Base-by-base conservation (phyloP, 2,113 vertebrate genomes). In the Gambusia affinis region DNA sequence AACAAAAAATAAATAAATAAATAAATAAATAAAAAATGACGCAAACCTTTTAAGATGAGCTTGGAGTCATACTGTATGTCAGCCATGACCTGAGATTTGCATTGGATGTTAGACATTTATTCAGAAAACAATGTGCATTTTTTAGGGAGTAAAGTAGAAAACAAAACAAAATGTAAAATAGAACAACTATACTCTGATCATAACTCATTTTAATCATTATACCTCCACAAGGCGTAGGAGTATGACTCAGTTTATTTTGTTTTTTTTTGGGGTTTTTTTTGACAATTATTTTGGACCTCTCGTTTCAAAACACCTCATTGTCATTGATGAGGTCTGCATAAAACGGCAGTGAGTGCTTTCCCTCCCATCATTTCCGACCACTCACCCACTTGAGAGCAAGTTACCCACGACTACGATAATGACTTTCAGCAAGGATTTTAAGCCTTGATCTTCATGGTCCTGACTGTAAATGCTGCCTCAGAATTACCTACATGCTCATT, bases 361-460 rank as follows among this genome's bases (percentile, higher is more conserved):
- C 79, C 70, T 24, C 64, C 67, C 71, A 44, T 76, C 80, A 4
- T 80, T 84, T 89, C 63, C 22, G 62, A 79, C 85, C 82, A 70
- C 83, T 89, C 85, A 87, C 75, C 84, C 84, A 79, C 82, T 82
- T 1, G 29, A 82, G 74, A 80, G 75, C 33, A 8, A 60, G 73
- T 72, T 42, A 73, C 80, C 51, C 79, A 78, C 39, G 80, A 37
- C 75, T 31, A 65, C 66, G 71, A 80, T 71, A 81, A 83, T 77
- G 82, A 83, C 83, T 85, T 71, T 78, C 84, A 74, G 33, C 57
- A 84, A 72, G 74, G 79, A 82, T 87, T 78, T 27, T 60, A 42
- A 71, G 63, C 76, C 76, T 83, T 77, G 73, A 81, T 87, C 63
- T 37, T 33, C 33, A 4, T 5, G 47, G 51, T 77, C 73, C 61